A percentile compares a stretch with the other conserved stretches of the same genome.
Evolutionary conservation across 2,797 vertebrate genomes (phyloP).

Genomic region (Euphonia xanthogaster): DNA sequence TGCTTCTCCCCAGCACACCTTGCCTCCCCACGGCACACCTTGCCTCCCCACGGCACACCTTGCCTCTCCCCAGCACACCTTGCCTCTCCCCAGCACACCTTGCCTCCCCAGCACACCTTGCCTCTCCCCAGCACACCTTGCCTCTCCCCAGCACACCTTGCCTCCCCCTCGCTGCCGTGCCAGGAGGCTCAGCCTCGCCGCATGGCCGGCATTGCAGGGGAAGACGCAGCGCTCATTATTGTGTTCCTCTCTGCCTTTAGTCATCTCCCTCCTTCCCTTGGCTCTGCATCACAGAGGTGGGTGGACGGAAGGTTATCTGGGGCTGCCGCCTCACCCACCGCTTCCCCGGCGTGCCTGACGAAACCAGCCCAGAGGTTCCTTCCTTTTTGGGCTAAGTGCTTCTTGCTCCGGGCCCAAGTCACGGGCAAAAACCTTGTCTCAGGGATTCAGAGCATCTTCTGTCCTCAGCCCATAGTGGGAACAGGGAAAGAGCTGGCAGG

Average conservation of each 20-base stretch:
- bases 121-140: no score
- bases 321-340: conserved; percentile 57
- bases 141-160: background rate
- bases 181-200: background rate
- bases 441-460: background rate
- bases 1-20: no score
- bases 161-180: background rate
- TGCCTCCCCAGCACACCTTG: no score
- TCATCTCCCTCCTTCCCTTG: conserved; percentile 58
- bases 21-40: no score
- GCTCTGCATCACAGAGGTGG: conserved; percentile 54
- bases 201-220: background rate
- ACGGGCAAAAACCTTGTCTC: background rate
- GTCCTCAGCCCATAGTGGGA: background rate
- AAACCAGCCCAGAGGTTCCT: conserved; percentile 31
- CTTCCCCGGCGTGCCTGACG: conserved; percentile 28
- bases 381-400: background rate
- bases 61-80: no score
- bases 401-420: background rate
- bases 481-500: background rate
- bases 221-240: conserved; percentile 3
- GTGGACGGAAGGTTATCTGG: conserved; percentile 62
- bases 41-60: no score
- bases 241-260: conserved; percentile 50
- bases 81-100: no score